These are phyloP conservation scores for Fregata magnificens DNA, from an alignment of 2,113 vertebrate genomes.

Conservation along the genomic window DNA sequence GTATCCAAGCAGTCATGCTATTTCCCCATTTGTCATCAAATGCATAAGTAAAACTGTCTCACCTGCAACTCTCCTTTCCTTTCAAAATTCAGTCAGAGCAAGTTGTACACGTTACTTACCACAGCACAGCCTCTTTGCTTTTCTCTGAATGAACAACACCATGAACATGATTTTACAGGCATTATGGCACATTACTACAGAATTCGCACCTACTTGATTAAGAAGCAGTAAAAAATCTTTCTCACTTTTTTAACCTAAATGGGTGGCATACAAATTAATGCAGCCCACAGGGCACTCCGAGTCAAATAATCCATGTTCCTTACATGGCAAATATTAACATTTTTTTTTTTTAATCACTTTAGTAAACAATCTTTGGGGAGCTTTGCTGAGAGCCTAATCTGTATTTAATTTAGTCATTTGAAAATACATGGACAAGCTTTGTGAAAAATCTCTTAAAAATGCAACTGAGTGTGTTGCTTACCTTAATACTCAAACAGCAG, in stretches of 20 bases:
- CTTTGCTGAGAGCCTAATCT: background rate
- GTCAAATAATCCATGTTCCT: background rate
- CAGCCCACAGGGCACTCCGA: background rate
- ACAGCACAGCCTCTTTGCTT: background rate
- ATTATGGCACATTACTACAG: background rate
- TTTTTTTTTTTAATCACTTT: background rate
- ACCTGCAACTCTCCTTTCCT: background rate
- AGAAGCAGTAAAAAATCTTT: background rate
- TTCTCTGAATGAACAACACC: background rate
- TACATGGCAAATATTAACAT: background rate
- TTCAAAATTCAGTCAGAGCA: background rate
- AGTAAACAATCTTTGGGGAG: background rate
- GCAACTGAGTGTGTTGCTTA: background rate
- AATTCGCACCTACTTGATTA: background rate
- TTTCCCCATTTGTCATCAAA: background rate
- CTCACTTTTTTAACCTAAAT: background rate
- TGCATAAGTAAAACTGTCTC: background rate
- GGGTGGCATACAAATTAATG: background rate
- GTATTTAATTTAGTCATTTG: background rate
- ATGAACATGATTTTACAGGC: background rate
- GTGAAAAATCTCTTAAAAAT: background rate
- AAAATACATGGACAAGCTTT: background rate
- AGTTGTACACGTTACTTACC: background rate
- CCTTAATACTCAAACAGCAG: background rate
- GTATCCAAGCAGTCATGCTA: background rate